These are phyloP conservation scores for Bradypodion ventrale DNA, from an alignment of 2,797 vertebrate genomes.

Conservation along the genomic window DNA sequence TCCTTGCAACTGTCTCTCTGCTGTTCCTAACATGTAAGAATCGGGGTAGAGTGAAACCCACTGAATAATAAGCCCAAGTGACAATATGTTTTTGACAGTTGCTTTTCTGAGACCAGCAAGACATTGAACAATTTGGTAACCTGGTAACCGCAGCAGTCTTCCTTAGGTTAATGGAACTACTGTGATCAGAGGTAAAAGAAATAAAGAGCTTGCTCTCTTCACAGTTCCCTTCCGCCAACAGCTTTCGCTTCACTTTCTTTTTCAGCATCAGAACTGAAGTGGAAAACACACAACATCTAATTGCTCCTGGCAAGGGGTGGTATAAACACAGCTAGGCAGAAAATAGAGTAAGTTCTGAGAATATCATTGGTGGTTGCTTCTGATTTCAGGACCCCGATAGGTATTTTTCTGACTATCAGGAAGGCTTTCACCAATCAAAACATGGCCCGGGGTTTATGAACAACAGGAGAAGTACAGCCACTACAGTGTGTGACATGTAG, in stretches of 20 bases:
- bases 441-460: background rate
- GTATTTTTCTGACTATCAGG: background rate
- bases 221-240: conserved; percentile 7
- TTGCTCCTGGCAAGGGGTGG: conserved; percentile 5
- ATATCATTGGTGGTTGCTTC: background rate
- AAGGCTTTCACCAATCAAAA: background rate
- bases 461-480: too few species aligned
- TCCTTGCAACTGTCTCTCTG: background rate
- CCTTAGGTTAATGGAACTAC: background rate
- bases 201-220: background rate
- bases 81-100: background rate
- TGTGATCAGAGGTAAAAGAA: background rate
- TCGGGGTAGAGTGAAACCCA: background rate
- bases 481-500: too few species aligned
- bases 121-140: background rate
- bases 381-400: background rate
- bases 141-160: fast-evolving
- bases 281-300: background rate
- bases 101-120: fast-evolving
- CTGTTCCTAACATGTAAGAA: background rate
- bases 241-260: conserved; percentile 9
- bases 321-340: background rate
- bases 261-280: background rate
- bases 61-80: conserved; percentile 2
- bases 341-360: background rate